Conservation (phyloP, 2,888 invertebrate species). For the Glyphotaelius pellucidus region DNA sequence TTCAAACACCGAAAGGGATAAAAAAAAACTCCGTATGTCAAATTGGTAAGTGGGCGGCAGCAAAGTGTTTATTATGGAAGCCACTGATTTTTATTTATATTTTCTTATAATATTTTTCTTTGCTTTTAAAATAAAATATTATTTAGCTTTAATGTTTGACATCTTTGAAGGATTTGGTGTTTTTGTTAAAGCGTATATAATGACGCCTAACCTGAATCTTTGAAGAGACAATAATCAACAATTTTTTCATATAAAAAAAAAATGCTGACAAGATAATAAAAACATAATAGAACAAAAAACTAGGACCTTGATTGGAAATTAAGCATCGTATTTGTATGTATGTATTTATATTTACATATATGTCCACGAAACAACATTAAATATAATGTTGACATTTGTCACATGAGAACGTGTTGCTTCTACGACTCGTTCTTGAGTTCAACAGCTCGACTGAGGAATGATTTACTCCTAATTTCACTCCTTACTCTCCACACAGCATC, state of each 20-base stretch:
- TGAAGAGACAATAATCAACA: not conserved
- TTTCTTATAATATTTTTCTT: not conserved
- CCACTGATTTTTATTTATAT: not conserved
- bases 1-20: slow-evolving; percentile 40
- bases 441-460: too few species aligned
- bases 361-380: too few species aligned
- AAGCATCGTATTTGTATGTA: not conserved
- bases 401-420: too few species aligned
- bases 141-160: not conserved
- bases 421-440: too few species aligned
- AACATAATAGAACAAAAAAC: not conserved
- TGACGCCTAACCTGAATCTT: not conserved
- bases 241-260: not conserved
- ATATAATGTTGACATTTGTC: too few species aligned
- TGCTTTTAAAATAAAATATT: not conserved
- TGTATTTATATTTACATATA: too few species aligned
- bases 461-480: too few species aligned
- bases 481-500: too few species aligned
- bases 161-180: not conserved
- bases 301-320: not conserved
- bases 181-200: not conserved
- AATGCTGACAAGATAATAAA: not conserved
- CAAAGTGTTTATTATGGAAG: slow-evolving; percentile 20
- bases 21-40: slow-evolving; percentile 32
- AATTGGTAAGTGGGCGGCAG: slow-evolving; percentile 12